phyloP scores from a whole-genome alignment of 2,113 vertebrate species.

The Oreamnos americanus region DNA sequence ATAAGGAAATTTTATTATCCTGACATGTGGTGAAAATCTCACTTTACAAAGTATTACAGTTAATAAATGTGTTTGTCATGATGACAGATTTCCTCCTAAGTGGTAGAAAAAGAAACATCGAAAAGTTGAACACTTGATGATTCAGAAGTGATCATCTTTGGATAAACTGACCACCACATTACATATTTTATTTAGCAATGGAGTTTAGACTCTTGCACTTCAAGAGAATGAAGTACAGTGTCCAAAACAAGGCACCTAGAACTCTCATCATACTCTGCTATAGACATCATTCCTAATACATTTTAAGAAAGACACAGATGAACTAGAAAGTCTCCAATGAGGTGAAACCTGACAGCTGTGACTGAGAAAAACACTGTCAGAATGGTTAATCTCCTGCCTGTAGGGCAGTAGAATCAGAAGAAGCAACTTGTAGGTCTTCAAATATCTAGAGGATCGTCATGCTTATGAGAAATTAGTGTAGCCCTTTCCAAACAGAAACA shows the following conservation, averaged over 20 bases:
- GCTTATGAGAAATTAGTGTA: background rate
- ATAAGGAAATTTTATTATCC: background rate
- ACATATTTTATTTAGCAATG: background rate
- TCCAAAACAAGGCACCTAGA: background rate
- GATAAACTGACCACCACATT: background rate
- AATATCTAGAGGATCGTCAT: background rate
- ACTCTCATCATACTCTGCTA: background rate
- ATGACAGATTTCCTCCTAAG: background rate
- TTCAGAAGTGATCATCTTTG: background rate
- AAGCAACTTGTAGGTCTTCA: background rate
- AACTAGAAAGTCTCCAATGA: background rate
- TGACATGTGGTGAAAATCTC: constrained; percentile 12
- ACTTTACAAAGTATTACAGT: constrained; percentile 35
- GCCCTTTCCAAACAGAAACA: background rate
- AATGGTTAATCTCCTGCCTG: background rate
- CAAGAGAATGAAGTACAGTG: background rate
- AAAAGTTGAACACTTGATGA: background rate
- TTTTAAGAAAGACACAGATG: background rate
- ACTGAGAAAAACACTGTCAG: background rate
- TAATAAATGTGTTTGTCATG: background rate
- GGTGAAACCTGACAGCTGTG: background rate
- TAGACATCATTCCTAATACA: background rate
- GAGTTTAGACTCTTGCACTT: background rate
- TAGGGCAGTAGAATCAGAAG: background rate
- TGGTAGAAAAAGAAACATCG: background rate